These are phyloP conservation scores for Arctia plantaginis DNA, from an alignment of 2,888 invertebrate species.

Conservation along the genomic window DNA sequence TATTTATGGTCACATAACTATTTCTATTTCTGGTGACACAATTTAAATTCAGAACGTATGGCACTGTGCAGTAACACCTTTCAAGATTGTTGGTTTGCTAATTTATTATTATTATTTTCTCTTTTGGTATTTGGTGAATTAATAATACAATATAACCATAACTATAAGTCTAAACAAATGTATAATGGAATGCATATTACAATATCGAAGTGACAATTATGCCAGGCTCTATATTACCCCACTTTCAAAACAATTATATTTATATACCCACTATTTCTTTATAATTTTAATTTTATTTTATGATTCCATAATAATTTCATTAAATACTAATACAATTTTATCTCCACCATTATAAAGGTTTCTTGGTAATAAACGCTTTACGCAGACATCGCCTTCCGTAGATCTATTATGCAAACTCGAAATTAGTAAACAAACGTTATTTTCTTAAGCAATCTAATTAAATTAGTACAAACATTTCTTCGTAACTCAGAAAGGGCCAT, in stretches of 20 bases:
- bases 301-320: background rate
- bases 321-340: background rate
- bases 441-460: conserved; percentile 11
- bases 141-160: too few species aligned
- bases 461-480: conserved; percentile 4
- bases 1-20: too few species aligned
- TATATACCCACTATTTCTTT: background rate
- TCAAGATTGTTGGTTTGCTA: too few species aligned
- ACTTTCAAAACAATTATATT: background rate
- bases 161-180: too few species aligned
- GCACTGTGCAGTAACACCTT: too few species aligned
- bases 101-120: too few species aligned
- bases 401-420: conserved; percentile 8
- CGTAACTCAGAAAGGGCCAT: background rate
- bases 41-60: too few species aligned
- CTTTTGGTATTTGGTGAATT: too few species aligned
- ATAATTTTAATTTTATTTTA: background rate
- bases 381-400: background rate
- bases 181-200: too few species aligned
- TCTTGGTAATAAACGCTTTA: background rate
- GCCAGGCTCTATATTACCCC: too few species aligned
- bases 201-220: too few species aligned
- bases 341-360: background rate
- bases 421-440: conserved; percentile 1
- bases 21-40: too few species aligned